These are phyloP conservation scores for Habropoda laboriosa DNA, from an alignment of 1,140 invertebrate species.

Conservation along the genomic window DNA sequence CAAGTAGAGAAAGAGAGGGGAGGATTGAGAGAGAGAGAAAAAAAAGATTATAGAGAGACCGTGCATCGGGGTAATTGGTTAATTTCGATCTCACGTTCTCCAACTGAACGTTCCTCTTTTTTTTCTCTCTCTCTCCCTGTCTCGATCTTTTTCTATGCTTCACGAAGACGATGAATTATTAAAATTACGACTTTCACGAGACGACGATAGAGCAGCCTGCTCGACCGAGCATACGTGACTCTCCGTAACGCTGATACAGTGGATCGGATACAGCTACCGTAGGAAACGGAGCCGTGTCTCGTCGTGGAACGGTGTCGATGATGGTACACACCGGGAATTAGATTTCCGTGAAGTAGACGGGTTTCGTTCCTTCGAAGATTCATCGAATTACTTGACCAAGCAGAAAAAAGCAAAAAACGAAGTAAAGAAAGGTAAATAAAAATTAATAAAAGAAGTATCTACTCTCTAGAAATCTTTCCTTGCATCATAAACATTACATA, in stretches of 20 bases:
- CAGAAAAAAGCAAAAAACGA: not conserved
- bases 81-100: not conserved
- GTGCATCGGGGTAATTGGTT: not conserved
- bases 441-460: too few species aligned
- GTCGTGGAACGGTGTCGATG: not conserved
- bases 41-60: too few species aligned
- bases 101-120: not conserved
- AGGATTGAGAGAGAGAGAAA: not conserved
- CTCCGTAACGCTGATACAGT: constrained; percentile 12
- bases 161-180: not conserved
- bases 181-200: constrained; percentile 8
- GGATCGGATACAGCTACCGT: constrained; percentile 3
- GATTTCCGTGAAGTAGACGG: not conserved
- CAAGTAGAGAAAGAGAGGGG: too few species aligned
- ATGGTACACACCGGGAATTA: not conserved
- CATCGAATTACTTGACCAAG: not conserved
- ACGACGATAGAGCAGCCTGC: not conserved
- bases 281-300: not conserved
- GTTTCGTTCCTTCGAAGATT: not conserved
- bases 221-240: not conserved
- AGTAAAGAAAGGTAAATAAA: too few species aligned
- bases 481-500: not conserved
- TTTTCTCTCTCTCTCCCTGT: not conserved
- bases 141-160: too few species aligned
- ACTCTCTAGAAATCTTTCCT: too few species aligned